Percentiles rank a stretch among this genome's conserved stretches.
Evolutionary conservation across 1,140 invertebrate species (phyloP).

Genomic region (Caenorhabditis elegans): DNA sequence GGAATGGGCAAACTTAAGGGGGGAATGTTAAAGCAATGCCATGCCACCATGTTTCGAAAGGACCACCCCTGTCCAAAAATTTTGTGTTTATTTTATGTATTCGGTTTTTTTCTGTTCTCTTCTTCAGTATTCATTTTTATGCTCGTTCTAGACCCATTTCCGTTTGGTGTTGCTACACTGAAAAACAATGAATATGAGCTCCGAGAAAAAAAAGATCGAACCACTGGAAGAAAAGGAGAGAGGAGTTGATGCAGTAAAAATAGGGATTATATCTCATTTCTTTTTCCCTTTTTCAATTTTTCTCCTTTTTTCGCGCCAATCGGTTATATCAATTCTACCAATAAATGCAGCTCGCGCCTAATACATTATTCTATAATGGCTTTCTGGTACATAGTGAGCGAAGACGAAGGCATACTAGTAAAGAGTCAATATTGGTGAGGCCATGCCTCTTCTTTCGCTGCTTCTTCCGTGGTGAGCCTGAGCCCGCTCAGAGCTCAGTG

Average conservation of each 20-base stretch:
- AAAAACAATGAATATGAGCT: neutral
- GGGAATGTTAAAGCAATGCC: neutral
- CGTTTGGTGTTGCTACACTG: neutral
- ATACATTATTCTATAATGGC: slow-evolving; percentile 27
- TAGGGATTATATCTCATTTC: neutral
- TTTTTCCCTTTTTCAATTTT: neutral
- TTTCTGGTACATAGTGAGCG: slow-evolving; percentile 12
- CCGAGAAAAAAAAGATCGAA: neutral
- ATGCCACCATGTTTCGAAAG: slow-evolving; percentile 13
- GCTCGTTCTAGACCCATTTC: no score
- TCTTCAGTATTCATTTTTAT: neutral
- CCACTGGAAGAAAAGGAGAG: neutral
- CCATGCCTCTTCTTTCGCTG: neutral
- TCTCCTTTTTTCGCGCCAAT: neutral
- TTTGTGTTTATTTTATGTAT: neutral
- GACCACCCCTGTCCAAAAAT: neutral
- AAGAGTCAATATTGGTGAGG: slow-evolving; percentile 29
- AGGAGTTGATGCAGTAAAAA: neutral
- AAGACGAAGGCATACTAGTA: neutral
- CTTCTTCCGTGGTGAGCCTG: slow-evolving; percentile 6
- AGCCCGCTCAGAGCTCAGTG: slow-evolving; percentile 9
- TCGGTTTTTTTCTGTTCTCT: neutral
- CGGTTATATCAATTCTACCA: neutral
- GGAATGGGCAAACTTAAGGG: neutral
- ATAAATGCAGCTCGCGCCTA: neutral